phyloP scores from a whole-genome alignment of 1,140 invertebrate genomes.

The Listronotus bonariensis region DNA sequence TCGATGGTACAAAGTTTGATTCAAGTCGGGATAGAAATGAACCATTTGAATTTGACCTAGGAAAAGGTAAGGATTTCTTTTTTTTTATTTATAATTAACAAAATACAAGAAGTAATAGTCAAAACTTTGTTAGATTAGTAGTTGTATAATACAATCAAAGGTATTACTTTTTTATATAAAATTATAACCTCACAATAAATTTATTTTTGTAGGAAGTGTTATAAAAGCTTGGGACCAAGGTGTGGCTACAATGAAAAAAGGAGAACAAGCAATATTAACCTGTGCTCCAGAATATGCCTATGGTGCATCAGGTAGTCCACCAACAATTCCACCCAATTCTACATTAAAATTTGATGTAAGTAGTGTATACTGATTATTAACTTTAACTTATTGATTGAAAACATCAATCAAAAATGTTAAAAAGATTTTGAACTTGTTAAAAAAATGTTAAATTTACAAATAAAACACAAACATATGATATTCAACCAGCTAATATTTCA shows the following conservation, averaged over 20 bases:
- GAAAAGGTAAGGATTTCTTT: conserved; percentile 64
- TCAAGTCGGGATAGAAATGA: conserved; percentile 81
- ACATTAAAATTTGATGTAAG: conserved; percentile 90
- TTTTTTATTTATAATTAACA: conserved; percentile 38
- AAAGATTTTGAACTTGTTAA: no score
- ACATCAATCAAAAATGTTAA: no score
- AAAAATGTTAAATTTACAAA: no score
- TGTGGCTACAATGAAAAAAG: conserved; percentile 91
- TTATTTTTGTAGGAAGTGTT: conserved; percentile 65
- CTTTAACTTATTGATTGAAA: background rate
- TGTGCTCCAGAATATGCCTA: conserved; percentile 93
- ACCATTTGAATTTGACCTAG: conserved; percentile 84
- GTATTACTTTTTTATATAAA: no score
- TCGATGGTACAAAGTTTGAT: conserved; percentile 92
- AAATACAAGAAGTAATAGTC: no score
- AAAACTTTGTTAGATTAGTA: no score
- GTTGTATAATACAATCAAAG: no score
- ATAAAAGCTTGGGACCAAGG: conserved; percentile 97
- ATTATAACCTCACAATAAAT: background rate
- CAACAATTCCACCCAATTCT: conserved; percentile 88
- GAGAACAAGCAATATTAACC: conserved; percentile 82
- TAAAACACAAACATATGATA: no score
- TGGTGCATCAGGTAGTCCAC: conserved; percentile 79
- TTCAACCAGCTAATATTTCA: no score
- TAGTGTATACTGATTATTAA: conserved; percentile 19